Conservation (phyloP, 2,888 invertebrate species). For the Geophilus truncorum region DNA sequence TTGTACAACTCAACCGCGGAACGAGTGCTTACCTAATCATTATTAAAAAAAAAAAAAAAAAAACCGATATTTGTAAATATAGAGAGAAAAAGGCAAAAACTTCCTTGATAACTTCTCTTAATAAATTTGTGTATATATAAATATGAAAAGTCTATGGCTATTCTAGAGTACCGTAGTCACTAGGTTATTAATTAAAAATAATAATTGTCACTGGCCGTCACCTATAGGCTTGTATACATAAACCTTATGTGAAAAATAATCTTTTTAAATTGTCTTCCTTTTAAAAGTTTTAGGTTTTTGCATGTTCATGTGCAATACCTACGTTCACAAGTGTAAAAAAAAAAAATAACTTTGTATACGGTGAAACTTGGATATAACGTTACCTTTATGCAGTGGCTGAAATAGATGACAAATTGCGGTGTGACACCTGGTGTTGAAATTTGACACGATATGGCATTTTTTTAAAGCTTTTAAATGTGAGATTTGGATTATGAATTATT, state of each 20-base stretch:
- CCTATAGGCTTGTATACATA: neutral
- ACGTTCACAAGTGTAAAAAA: neutral
- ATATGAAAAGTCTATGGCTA: neutral
- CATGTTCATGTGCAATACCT: neutral
- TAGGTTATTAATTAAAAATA: neutral
- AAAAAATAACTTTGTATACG: neutral
- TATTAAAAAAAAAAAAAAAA: neutral
- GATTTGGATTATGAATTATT: too few species aligned
- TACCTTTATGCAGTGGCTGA: too few species aligned
- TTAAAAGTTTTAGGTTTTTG: neutral
- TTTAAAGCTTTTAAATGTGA: too few species aligned
- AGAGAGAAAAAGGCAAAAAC: neutral
- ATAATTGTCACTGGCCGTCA: neutral
- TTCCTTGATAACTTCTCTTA: neutral
- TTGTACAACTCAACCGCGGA: neutral
- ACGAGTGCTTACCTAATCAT: neutral
- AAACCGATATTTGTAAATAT: neutral
- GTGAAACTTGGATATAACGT: neutral
- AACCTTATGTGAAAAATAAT: neutral
- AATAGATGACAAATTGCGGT: too few species aligned
- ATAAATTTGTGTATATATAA: neutral
- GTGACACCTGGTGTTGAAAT: too few species aligned
- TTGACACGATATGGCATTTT: too few species aligned
- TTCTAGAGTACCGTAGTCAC: neutral
- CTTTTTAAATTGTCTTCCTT: neutral